Conservation (phyloP, 1,140 invertebrate genomes). For the Trachymyrmex septentrionalis region DNA sequence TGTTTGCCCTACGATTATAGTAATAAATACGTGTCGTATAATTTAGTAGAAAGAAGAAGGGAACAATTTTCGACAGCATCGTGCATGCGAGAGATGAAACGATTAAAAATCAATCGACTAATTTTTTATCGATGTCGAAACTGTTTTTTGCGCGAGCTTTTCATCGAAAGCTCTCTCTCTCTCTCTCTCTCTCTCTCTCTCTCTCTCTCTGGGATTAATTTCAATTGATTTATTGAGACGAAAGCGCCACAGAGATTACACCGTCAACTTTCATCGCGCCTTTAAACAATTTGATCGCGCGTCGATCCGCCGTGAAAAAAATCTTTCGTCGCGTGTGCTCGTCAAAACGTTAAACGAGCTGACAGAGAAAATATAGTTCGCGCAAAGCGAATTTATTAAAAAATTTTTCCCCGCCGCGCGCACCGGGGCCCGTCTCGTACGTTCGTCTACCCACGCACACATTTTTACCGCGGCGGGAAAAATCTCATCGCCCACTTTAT, state of each 20-base stretch:
- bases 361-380: conserved; percentile 65
- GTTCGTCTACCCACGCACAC: conserved; percentile 57
- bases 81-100: not conserved
- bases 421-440: conserved; percentile 51
- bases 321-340: conserved; percentile 43
- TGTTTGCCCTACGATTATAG: conserved; percentile 20
- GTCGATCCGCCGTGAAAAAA: conserved; percentile 50
- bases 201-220: conserved; percentile 43
- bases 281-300: conserved; percentile 55
- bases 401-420: conserved; percentile 66
- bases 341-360: conserved; percentile 64
- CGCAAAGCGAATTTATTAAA: conserved; percentile 74
- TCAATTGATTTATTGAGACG: conserved; percentile 35
- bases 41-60: not conserved
- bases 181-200: conserved; percentile 9
- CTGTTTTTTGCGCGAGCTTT: not conserved
- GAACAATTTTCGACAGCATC: not conserved
- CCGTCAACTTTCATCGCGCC: conserved; percentile 36
- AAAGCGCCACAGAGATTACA: conserved; percentile 35
- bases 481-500: conserved; percentile 74
- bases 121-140: not conserved
- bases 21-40: not conserved
- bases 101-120: not conserved
- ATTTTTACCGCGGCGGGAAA: conserved; percentile 52
- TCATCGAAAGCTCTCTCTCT: conserved; percentile 11